Conservation (phyloP, 2,888 invertebrate species). For the Tiliacea aurago region DNA sequence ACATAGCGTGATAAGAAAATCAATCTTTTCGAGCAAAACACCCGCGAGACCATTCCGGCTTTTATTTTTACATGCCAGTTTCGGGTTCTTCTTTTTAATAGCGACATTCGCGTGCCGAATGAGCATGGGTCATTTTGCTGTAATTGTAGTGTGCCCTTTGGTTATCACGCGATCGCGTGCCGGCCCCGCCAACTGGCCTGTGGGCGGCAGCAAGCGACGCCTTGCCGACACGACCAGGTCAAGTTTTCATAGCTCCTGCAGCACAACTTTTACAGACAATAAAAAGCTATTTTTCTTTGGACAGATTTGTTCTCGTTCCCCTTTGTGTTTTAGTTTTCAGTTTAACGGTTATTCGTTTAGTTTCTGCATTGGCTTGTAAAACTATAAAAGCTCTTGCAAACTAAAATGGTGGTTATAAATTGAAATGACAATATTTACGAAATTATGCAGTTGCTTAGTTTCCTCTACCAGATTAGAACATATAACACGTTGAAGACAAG, state of each 20-base stretch:
- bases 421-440: constrained; percentile 1
- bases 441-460: background rate
- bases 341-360: constrained; percentile 47
- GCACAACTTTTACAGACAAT: constrained; percentile 59
- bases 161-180: constrained; percentile 86
- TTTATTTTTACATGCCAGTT: constrained; percentile 73
- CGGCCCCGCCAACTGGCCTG: constrained; percentile 24
- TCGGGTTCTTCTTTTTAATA: constrained; percentile 78
- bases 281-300: constrained; percentile 53
- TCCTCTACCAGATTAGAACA: constrained; percentile 1
- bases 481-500: too few species aligned
- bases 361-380: constrained; percentile 40
- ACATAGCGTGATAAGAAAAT: constrained; percentile 68
- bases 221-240: constrained; percentile 56
- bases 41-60: constrained; percentile 64
- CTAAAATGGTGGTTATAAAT: constrained; percentile 8
- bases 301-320: constrained; percentile 45
- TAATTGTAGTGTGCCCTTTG: constrained; percentile 84
- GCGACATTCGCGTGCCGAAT: constrained; percentile 82
- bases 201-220: constrained; percentile 48
- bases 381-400: constrained; percentile 41
- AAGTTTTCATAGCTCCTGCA: constrained; percentile 55
- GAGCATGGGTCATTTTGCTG: constrained; percentile 81
- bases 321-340: constrained; percentile 47
- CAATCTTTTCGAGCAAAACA: constrained; percentile 64